Percentiles rank a stretch among this genome's conserved stretches.
Conservation (phyloP, 37 sponge, comb jelly and placozoan species). For the Oscarella lobularis region DNA sequence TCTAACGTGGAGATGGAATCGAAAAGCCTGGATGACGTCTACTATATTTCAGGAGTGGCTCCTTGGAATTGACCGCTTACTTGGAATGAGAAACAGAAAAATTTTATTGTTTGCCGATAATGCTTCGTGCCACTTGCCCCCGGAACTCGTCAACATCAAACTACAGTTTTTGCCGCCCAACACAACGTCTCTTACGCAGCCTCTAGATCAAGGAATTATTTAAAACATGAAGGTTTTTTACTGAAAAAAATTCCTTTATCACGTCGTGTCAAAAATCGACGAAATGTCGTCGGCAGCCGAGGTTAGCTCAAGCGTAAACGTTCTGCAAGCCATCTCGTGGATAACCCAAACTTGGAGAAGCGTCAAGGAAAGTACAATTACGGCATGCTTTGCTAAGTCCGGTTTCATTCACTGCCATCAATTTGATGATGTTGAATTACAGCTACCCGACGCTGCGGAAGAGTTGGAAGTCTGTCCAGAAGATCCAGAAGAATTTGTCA, state of each 20-base stretch:
- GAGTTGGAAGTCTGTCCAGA: not conserved
- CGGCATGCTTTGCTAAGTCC: too few relatives aligned
- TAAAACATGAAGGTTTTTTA: not conserved
- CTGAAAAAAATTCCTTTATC: not conserved
- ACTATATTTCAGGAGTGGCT: not conserved
- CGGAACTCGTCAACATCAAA: not conserved
- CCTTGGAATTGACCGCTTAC: not conserved
- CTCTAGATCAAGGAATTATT: not conserved
- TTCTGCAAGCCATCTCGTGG: not conserved
- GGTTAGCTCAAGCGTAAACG: not conserved
- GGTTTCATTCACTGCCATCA: too few relatives aligned
- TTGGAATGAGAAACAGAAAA: not conserved
- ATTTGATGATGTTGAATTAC: too few relatives aligned
- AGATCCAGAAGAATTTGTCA: not conserved
- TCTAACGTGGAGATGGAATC: not conserved
- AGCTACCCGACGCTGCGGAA: not conserved
- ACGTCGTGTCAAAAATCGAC: not conserved
- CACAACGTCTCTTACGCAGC: not conserved
- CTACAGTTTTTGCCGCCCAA: not conserved
- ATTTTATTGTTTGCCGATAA: too few relatives aligned
- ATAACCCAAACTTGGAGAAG: not conserved
- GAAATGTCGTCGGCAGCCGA: not conserved
- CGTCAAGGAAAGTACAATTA: not conserved
- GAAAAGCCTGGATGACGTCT: not conserved
- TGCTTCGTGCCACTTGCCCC: not conserved